A percentile compares a stretch with the other conserved stretches of the same genome.
These are phyloP conservation scores for Simalia tracyae DNA, from an alignment of 2,797 vertebrate species.

Conservation along the genomic window DNA sequence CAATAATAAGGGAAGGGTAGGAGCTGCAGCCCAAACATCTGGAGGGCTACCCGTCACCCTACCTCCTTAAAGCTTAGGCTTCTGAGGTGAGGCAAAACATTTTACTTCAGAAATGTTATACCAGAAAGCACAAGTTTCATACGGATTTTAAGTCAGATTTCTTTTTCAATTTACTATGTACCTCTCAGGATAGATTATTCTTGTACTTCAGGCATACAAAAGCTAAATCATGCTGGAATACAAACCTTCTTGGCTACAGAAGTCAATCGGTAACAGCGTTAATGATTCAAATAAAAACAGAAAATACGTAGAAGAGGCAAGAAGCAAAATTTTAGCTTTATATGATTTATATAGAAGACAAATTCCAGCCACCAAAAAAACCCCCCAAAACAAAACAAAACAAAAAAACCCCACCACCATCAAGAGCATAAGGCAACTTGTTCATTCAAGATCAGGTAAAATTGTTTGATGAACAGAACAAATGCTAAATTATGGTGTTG, in stretches of 20 bases:
- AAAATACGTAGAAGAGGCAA: neutral
- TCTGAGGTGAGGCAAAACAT: neutral
- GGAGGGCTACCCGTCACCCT: neutral
- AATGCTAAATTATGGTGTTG: neutral
- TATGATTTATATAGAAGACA: neutral
- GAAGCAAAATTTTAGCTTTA: neutral
- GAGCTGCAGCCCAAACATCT: neutral
- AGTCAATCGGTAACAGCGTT: neutral
- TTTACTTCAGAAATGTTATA: neutral
- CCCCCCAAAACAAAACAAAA: neutral
- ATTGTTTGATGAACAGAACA: neutral
- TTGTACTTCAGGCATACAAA: neutral
- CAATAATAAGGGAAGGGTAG: neutral
- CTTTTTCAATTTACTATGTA: neutral
- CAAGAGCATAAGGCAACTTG: neutral
- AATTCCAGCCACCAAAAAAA: neutral
- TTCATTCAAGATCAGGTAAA: neutral
- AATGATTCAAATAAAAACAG: slow-evolving; percentile 1
- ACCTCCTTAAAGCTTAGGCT: neutral
- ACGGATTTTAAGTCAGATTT: neutral
- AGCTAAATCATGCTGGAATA: neutral
- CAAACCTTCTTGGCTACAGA: neutral
- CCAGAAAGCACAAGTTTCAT: neutral
- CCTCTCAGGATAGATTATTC: neutral
- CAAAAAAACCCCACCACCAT: too few relatives aligned